Percentiles rank a stretch among this genome's conserved stretches.
phyloP scores from a whole-genome alignment of 2,888 invertebrate species.

The Hylaea fasciaria region DNA sequence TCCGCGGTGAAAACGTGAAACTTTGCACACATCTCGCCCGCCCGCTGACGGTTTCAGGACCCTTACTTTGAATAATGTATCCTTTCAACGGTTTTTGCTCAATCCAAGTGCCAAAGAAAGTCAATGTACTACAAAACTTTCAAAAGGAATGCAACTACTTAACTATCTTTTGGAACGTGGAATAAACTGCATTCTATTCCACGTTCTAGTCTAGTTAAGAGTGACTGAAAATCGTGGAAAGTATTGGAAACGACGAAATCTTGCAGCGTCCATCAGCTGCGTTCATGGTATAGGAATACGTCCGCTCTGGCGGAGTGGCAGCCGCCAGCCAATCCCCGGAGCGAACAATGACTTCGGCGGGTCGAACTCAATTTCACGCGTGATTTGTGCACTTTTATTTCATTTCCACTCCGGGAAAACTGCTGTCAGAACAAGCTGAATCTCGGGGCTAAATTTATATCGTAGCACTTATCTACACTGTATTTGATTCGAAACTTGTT shows the following conservation, averaged over 20 bases:
- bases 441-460: constrained; percentile 45
- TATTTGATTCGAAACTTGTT: constrained; percentile 35
- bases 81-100: constrained; percentile 65
- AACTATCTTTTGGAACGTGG: constrained; percentile 9
- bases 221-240: constrained; percentile 21
- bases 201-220: constrained; percentile 13
- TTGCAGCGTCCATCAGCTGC: constrained; percentile 32
- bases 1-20: constrained; percentile 69
- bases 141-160: constrained; percentile 44
- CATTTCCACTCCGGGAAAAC: constrained; percentile 68
- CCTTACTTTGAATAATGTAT: constrained; percentile 73
- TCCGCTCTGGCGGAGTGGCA: constrained; percentile 39
- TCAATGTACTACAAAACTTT: constrained; percentile 44
- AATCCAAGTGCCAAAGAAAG: constrained; percentile 54
- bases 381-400: constrained; percentile 81
- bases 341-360: constrained; percentile 72
- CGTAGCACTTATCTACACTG: constrained; percentile 33
- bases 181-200: neutral
- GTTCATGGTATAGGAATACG: constrained; percentile 48
- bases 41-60: constrained; percentile 53
- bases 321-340: constrained; percentile 61
- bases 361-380: constrained; percentile 83
- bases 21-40: constrained; percentile 67
- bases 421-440: constrained; percentile 54
- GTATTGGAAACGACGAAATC: constrained; percentile 25